phyloP scores from a whole-genome alignment of 2,888 invertebrate species.

The Cataglyphis cursor region DNA sequence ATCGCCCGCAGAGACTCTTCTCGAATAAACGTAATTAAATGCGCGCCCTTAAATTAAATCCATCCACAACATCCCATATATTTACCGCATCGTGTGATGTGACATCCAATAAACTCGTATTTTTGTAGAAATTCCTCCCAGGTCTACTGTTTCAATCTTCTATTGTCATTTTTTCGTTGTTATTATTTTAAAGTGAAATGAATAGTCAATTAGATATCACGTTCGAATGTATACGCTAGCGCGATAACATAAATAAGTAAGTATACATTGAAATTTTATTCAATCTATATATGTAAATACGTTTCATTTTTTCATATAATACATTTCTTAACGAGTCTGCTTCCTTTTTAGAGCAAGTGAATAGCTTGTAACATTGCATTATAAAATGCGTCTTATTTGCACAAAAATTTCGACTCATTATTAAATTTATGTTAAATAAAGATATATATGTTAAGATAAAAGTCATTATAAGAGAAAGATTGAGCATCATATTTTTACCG shows the following conservation, averaged over 20 bases:
- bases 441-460: no score
- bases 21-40: constrained; percentile 67
- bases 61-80: neutral
- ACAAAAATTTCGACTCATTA: no score
- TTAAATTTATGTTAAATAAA: no score
- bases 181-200: neutral
- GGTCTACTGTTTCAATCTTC: neutral
- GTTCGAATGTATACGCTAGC: constrained; percentile 5
- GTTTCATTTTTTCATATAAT: constrained; percentile 4
- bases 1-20: constrained; percentile 60
- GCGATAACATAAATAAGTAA: constrained; percentile 8
- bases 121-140: constrained; percentile 54
- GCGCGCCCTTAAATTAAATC: constrained; percentile 17
- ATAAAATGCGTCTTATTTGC: no score
- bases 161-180: neutral
- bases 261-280: constrained; percentile 5
- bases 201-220: neutral
- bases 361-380: no score
- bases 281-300: neutral
- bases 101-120: constrained; percentile 59
- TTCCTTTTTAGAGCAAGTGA: neutral
- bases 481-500: no score
- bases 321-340: neutral
- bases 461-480: no score
- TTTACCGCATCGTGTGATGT: constrained; percentile 21